Conservation (phyloP, 2,888 invertebrate genomes). For the Conus canariensis region DNA sequence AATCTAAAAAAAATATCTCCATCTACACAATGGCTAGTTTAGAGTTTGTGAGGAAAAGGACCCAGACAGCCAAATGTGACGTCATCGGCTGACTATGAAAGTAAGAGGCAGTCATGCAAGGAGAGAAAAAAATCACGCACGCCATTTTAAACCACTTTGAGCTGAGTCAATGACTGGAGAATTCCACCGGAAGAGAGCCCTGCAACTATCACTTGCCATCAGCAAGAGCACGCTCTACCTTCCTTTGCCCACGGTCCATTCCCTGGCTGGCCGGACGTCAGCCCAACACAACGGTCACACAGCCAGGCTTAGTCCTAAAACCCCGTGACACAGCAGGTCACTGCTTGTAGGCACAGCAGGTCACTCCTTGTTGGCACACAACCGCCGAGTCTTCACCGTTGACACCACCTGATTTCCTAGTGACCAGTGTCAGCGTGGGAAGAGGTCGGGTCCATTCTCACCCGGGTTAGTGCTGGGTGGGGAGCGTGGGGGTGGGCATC, state of each 20-base stretch:
- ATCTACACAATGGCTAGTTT: too few relatives aligned
- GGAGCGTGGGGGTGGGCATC: conserved; percentile 26
- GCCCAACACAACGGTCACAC: not conserved
- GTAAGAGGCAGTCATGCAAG: not conserved
- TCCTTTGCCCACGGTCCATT: not conserved
- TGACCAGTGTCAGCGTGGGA: not conserved
- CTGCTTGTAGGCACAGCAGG: too few relatives aligned
- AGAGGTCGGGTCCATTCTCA: not conserved
- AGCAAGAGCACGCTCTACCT: not conserved
- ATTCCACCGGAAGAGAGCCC: not conserved
- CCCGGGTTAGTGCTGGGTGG: conserved; percentile 27
- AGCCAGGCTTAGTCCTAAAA: not conserved
- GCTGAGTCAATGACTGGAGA: not conserved
- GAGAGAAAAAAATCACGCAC: too few relatives aligned
- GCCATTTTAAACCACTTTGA: not conserved
- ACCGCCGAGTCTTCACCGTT: too few relatives aligned
- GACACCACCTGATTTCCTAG: not conserved
- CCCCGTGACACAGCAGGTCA: not conserved
- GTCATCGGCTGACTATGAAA: not conserved
- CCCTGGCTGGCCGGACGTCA: not conserved
- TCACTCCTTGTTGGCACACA: too few relatives aligned
- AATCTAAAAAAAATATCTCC: too few relatives aligned
- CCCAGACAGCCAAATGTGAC: not conserved
- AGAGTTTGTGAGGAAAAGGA: not conserved
- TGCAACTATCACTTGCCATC: not conserved